Evolutionary conservation across 2,888 invertebrate species (phyloP), one percentile per base, ranked within the genome.

Genomic region (Pyrochroa serraticornis): DNA sequence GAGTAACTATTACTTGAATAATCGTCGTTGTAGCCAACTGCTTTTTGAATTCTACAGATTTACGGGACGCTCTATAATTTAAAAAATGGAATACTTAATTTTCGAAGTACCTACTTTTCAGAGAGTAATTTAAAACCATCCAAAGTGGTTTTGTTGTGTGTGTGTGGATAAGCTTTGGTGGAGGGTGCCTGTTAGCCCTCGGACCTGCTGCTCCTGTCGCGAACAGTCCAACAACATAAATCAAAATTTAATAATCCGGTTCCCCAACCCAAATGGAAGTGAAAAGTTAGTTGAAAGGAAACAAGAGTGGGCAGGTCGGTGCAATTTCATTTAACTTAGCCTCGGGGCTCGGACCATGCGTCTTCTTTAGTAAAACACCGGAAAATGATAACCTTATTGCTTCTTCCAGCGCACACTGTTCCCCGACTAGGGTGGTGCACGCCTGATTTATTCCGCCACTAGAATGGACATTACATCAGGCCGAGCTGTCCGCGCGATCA

Each of bases 321-420:
- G 63, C 66, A 66, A 66, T 66, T 66, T 66, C 67, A 67, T 68
- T 69, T 67, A 66, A 60, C 43, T 55, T 62, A 60, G 59, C 65
- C 62, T 54, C 42, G 45, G 42, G 68, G 61, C 63, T 61, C 59
- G 57, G 64, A 65, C 69, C 66, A 71, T 73, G 70, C 67, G 71
- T 74, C 73, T 74, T 71, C 72, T 71, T 73, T 74, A 73, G 71
- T 66, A 74, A 74, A 75, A 75, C 72, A 73, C 73, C 75, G 75
- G 75, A 75, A 75, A 75, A 75, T 75, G 74, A 75, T 74, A 75
- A 73, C 73, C 73, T 74, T 73, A 75, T 75, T 75, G 75, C 73
- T 73, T 68, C 70, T 71, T 72, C 69, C 68, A 68, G 67, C 62
- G 66, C 64, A 64, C 63, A 65, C 60, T 67, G 56, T 63, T 63